A percentile compares a stretch with the other conserved stretches of the same genome.
These are phyloP conservation scores for Todus mexicanus DNA, from an alignment of 2,797 vertebrate genomes.

Conservation along the genomic window DNA sequence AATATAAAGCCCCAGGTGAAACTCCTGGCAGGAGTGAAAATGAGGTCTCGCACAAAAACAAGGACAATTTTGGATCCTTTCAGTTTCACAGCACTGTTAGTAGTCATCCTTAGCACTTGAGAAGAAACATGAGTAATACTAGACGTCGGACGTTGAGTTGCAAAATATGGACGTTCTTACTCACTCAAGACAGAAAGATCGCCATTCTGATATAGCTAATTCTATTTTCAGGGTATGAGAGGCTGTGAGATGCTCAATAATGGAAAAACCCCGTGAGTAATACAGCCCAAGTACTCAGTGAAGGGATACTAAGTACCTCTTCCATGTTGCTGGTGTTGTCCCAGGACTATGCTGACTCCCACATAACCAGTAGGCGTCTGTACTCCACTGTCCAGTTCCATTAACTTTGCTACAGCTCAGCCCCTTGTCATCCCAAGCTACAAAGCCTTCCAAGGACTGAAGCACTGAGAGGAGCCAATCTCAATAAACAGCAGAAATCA, in stretches of 20 bases:
- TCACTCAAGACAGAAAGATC: neutral
- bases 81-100: neutral
- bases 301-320: neutral
- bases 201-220: neutral
- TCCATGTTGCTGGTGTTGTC: neutral
- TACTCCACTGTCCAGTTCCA: neutral
- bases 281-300: neutral
- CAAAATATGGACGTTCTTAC: neutral
- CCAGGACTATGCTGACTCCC: neutral
- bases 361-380: neutral
- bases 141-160: neutral
- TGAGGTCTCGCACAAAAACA: neutral
- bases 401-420: neutral
- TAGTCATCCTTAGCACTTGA: neutral
- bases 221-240: neutral
- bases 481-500: neutral
- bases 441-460: neutral
- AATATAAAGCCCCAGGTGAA: neutral
- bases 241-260: neutral
- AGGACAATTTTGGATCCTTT: neutral
- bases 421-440: neutral
- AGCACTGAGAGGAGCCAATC: neutral
- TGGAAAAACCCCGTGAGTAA: neutral
- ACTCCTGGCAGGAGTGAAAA: neutral
- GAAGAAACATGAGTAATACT: neutral